Conservation (phyloP, 1,140 invertebrate genomes). For the Anastrepha ludens region DNA sequence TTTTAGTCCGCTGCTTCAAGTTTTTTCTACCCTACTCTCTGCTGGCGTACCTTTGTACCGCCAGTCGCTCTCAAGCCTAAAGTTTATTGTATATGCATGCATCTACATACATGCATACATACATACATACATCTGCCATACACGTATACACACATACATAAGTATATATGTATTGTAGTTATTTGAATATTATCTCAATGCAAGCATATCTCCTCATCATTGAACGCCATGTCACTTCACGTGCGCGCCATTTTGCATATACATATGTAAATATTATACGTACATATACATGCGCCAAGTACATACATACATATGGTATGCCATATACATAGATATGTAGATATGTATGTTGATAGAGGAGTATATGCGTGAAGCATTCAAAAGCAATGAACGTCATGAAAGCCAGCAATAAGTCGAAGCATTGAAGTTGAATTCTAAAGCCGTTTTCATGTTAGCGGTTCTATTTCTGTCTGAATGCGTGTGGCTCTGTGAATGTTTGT, state of each 20-base stretch:
- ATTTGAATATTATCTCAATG: too few species aligned
- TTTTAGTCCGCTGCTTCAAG: too few species aligned
- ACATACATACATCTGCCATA: too few species aligned
- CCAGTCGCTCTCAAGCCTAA: too few species aligned
- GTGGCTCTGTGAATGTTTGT: not conserved
- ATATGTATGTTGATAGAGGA: not conserved
- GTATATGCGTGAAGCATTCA: slow-evolving; percentile 29
- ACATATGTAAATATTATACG: not conserved
- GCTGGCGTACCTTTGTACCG: too few species aligned
- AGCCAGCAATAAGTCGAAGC: slow-evolving; percentile 42
- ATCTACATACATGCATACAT: too few species aligned
- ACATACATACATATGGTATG: too few species aligned
- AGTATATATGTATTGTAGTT: too few species aligned
- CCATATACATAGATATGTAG: too few species aligned
- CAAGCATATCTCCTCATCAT: slow-evolving; percentile 8
- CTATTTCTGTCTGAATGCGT: not conserved
- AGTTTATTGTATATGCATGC: too few species aligned
- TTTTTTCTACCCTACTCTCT: too few species aligned
- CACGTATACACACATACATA: too few species aligned
- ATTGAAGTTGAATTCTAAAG: slow-evolving; percentile 38
- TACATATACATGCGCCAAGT: not conserved
- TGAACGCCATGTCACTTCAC: not conserved
- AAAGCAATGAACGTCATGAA: slow-evolving; percentile 41
- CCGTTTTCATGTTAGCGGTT: not conserved
- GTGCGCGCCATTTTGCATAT: slow-evolving; percentile 37